A percentile compares a stretch with the other conserved stretches of the same genome.
phyloP scores from a whole-genome alignment of 2,113 vertebrate species.

The Puffinus mauretanicus region DNA sequence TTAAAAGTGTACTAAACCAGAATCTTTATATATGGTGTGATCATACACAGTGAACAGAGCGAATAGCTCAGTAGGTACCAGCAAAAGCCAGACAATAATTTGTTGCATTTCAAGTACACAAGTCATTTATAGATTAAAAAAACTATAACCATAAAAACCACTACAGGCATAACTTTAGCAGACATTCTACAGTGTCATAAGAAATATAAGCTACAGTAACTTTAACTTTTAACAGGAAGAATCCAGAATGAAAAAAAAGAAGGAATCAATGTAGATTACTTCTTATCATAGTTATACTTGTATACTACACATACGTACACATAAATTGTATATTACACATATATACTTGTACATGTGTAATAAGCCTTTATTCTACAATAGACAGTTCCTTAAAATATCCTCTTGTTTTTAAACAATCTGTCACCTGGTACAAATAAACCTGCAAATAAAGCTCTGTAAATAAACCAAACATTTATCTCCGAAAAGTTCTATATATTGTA shows the following conservation, averaged over 20 bases:
- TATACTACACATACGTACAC: background rate
- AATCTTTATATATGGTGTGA: background rate
- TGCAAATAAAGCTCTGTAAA: background rate
- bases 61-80: background rate
- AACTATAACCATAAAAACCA: background rate
- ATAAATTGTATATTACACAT: background rate
- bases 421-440: background rate
- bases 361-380: background rate
- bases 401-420: background rate
- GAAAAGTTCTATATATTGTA: background rate
- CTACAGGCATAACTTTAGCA: background rate
- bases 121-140: background rate
- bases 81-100: background rate
- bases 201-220: background rate
- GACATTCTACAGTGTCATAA: background rate
- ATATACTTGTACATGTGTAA: background rate
- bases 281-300: background rate
- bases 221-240: background rate
- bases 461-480: background rate
- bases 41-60: background rate
- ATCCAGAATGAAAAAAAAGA: background rate
- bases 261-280: background rate
- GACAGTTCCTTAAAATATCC: background rate
- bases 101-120: background rate
- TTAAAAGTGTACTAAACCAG: background rate